Base-by-base conservation (phyloP, 1,140 invertebrate species). In the Rhagoletis zephyria region DNA sequence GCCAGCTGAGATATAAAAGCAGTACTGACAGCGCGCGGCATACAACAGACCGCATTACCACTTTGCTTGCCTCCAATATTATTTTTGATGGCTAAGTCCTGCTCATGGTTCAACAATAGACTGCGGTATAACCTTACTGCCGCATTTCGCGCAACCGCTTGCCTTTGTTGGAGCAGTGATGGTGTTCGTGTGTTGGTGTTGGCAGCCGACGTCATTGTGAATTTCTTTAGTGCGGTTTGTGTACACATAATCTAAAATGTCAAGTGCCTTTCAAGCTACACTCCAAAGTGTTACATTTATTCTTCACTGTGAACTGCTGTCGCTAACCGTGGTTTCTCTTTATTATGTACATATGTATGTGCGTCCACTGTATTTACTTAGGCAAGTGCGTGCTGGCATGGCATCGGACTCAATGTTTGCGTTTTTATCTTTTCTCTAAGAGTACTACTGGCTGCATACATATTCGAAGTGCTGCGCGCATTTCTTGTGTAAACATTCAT, bases 241-340 rank as follows among this genome's bases (percentile, higher is more conserved):
- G 42, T 81, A 81, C 74, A 81, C 74, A 81, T 81, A 81, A 81
- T 81, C 74, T 81, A 81, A 81, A 81, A 81, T 81, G 74, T 81
- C 74, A 81, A 81, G 74, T 81, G 74, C 74, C 74, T 81, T 81
- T 81, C 74, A 81, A 56, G 74, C 48, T 81, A 56, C 74, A 81
- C 74, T 81, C 74, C 74, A 81, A 81, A 81, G n/a, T 51, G 74
- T 81, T 81, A 56, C 74, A 30, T 19, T 51, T 63, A 63, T 63
- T 56, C 74, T 81, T n/a, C 74, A 3, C n/a, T 19, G 4, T n/a
- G 3, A 7, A 56, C 48, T 59, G 74, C 16, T 63, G 12, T 14
- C 16, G 16, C 61, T 63, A 14, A 4, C 12, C 61, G 61, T 67
- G n/a, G 64, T 19, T 10, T 10, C 30, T 19, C 40, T 40, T 64